A percentile compares a stretch with the other conserved stretches of the same genome.
Conservation (phyloP, 2,888 invertebrate species). For the Megaustenia siamemsis region DNA sequence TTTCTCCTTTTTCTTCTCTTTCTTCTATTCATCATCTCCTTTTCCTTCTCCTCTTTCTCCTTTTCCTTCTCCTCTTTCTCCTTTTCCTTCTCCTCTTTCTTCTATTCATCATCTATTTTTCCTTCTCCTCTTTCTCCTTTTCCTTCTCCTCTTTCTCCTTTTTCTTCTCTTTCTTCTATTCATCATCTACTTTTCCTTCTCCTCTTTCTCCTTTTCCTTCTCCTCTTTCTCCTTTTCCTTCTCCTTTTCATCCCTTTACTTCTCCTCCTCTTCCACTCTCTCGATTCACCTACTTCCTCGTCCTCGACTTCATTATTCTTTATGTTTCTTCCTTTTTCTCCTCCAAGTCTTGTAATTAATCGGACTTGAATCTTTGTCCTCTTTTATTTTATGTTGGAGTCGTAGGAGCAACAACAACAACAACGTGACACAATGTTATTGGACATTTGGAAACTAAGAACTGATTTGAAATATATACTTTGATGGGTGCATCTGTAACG, state of each 20-base stretch:
- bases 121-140: too few species aligned
- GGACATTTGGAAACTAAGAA: too few species aligned
- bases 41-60: neutral
- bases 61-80: neutral
- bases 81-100: neutral
- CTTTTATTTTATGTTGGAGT: too few species aligned
- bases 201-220: neutral
- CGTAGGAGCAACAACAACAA: too few species aligned
- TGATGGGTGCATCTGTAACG: too few species aligned
- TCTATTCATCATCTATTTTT: neutral
- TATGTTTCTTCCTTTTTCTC: neutral
- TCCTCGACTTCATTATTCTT: neutral
- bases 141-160: neutral
- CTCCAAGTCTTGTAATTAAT: too few species aligned
- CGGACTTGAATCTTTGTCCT: too few species aligned
- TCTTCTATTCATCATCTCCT: neutral
- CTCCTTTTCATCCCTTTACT: neutral
- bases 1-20: neutral
- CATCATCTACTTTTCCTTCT: neutral
- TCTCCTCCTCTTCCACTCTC: neutral
- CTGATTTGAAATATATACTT: too few species aligned
- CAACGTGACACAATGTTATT: too few species aligned
- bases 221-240: constrained; percentile 3
- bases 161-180: neutral
- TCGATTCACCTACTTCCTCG: neutral